Percentiles rank a stretch among this genome's conserved stretches.
phyloP scores from a whole-genome alignment of 2,797 vertebrate genomes.

The Microcaecilia unicolor region DNA sequence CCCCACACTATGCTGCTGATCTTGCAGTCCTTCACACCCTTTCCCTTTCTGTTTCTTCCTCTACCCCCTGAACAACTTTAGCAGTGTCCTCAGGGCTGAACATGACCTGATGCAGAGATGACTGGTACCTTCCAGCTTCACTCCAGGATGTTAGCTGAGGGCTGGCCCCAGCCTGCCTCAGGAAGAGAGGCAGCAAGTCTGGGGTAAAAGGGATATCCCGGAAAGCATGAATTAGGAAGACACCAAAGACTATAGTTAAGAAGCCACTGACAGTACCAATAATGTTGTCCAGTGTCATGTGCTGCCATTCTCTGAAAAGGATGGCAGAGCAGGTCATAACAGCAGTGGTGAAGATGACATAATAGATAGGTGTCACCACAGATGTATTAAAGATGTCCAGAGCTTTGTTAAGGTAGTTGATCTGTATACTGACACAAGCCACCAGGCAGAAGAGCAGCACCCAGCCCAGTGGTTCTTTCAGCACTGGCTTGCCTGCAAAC shows the following conservation, averaged over 20 bases:
- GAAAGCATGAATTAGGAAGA: conserved; percentile 73
- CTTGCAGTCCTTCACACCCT: not conserved
- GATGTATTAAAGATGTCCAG: conserved; percentile 75
- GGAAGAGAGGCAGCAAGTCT: conserved; percentile 57
- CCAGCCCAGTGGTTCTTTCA: conserved; percentile 69
- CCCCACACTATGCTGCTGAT: not conserved
- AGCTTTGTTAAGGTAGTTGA: conserved; percentile 78
- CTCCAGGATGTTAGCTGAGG: not conserved
- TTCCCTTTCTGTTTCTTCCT: conserved; percentile 6
- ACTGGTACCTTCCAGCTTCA: conserved; percentile 3
- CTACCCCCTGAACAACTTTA: conserved; percentile 11
- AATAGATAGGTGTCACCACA: conserved; percentile 70
- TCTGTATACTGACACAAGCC: conserved; percentile 68
- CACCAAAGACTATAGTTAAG: conserved; percentile 68
- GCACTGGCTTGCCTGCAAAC: conserved; percentile 60
- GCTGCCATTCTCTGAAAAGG: conserved; percentile 77
- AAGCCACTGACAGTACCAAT: conserved; percentile 72
- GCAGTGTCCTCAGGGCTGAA: conserved; percentile 12
- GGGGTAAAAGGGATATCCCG: conserved; percentile 60
- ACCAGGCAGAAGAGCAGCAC: conserved; percentile 60
- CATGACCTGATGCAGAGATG: conserved; percentile 23
- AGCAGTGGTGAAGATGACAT: conserved; percentile 75
- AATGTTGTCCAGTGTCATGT: conserved; percentile 55
- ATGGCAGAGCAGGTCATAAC: conserved; percentile 76
- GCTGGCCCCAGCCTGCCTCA: conserved; percentile 24